Evolutionary conservation across 2,113 vertebrate genomes (phyloP).

Genomic region (Thomomys bottae): DNA sequence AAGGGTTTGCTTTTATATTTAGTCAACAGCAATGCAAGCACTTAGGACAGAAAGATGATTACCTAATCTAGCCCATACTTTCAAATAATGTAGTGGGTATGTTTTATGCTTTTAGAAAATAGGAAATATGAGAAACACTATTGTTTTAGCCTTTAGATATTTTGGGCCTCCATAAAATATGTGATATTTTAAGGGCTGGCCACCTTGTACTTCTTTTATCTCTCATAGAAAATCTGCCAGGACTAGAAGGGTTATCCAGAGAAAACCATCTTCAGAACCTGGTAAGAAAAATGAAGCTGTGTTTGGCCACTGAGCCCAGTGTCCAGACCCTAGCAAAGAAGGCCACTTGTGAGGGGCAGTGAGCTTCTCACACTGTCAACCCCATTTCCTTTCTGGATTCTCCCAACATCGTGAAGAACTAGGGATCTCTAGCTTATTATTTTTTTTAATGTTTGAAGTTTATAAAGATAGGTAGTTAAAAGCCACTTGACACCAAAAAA

Average conservation of each 20-base stretch:
- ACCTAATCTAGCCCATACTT: not conserved
- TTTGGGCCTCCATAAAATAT: conserved; percentile 30
- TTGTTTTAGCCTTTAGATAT: conserved; percentile 17
- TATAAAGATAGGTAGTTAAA: conserved; percentile 57
- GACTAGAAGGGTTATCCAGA: conserved; percentile 64
- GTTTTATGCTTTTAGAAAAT: conserved; percentile 51
- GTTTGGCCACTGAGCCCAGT: not conserved
- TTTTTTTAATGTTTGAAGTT: conserved; percentile 38
- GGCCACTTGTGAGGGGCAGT: not conserved
- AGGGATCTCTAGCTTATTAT: not conserved
- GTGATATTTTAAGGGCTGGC: conserved; percentile 46
- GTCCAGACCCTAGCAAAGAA: not conserved
- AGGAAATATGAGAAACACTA: conserved; percentile 23
- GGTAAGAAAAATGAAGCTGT: conserved; percentile 73
- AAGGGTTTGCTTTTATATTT: not conserved
- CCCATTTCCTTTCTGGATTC: conserved; percentile 46
- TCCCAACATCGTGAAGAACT: conserved; percentile 39
- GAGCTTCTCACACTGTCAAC: conserved; percentile 12
- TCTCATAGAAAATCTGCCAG: conserved; percentile 71
- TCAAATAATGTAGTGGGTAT: not conserved
- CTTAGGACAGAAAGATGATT: not conserved
- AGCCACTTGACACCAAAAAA: conserved; percentile 14
- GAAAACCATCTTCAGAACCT: conserved; percentile 69
- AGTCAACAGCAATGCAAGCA: not conserved
- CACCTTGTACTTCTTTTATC: conserved; percentile 3